Percentiles rank a stretch among this genome's conserved stretches.
These are phyloP conservation scores for Morpho helenor DNA, from an alignment of 2,888 invertebrate genomes.

Conservation along the genomic window DNA sequence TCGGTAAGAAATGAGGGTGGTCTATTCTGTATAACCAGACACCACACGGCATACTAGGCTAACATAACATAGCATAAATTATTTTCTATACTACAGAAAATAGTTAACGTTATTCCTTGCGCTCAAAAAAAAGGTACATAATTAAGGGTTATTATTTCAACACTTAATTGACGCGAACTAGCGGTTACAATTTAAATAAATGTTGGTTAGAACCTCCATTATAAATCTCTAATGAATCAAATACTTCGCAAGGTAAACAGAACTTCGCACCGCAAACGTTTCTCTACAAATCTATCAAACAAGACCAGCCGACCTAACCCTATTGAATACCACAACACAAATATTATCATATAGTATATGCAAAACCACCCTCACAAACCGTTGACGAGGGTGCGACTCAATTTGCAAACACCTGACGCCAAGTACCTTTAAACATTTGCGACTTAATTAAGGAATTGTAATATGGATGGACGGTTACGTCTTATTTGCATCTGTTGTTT, in stretches of 20 bases:
- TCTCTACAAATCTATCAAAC: background rate
- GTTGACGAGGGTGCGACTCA: constrained; percentile 43
- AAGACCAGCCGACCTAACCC: background rate
- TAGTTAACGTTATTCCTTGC: too few species aligned
- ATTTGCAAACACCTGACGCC: constrained; percentile 38
- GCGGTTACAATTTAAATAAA: too few species aligned
- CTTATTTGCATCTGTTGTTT: constrained; percentile 17
- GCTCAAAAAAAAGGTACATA: too few species aligned
- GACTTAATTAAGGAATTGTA: constrained; percentile 43
- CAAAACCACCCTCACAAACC: constrained; percentile 18
- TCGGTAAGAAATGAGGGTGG: too few species aligned
- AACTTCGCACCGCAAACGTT: constrained; percentile 1
- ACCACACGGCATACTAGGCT: too few species aligned
- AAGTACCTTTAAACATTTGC: constrained; percentile 34
- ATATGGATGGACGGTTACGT: constrained; percentile 19
- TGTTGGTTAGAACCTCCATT: background rate
- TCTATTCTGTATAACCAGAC: too few species aligned
- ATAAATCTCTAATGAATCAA: background rate
- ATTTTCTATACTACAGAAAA: too few species aligned
- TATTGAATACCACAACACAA: constrained; percentile 2
- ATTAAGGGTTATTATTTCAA: too few species aligned
- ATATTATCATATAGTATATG: background rate
- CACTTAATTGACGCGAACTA: too few species aligned
- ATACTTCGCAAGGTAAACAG: background rate
- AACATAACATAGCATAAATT: too few species aligned